Evolutionary conservation across 2,113 vertebrate genomes (phyloP), one percentile per base, ranked within the genome.

Genomic region (Microtus richardsoni): DNA sequence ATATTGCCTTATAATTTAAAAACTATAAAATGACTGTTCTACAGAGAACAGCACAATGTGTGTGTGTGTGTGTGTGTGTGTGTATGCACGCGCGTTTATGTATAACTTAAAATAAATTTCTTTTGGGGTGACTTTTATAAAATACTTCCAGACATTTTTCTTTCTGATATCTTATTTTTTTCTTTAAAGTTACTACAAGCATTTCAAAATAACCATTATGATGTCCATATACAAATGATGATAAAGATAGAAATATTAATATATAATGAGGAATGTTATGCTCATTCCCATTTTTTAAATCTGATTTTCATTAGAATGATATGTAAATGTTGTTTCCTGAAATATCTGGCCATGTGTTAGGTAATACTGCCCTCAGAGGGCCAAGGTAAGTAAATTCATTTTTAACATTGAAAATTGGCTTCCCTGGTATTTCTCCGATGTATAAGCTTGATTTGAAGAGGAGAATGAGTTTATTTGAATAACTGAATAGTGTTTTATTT

Each of bases 331-430:
- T 93, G 93, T 84, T 94, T 96, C 58, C 88, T 93, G 95, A 91
- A 96, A 96, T 96, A 97, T 97, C 91, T 97, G 80, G 94, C 91
- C 95, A 33, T 98, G 97, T 83, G 97, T 98, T 98, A 98, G 98
- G 98, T 98, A 98, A 98, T 96, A 98, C 98, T 98, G 98, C 98
- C 98, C 98, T 98, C 98, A 98, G 98, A 99, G 98, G 98, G 98
- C 98, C 98, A 97, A 97, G 98, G 98, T 98, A 97, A 98, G 98
- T 96, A 98, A 98, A 98, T 98, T 98, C 98, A 98, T 96, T 97
- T 96, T 96, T 89, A 96, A 89, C 97, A 88, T 94, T 90, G 68
- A 94, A 62, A 97, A 95, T 49, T 54, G 64, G 82, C 80, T 87
- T 92, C 97, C 93, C 75, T 94, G 79, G 30, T 92, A 11, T 94